These are phyloP conservation scores for Crocodylus rhombifer DNA, from an alignment of 2,797 vertebrate genomes.

Conservation along the genomic window DNA sequence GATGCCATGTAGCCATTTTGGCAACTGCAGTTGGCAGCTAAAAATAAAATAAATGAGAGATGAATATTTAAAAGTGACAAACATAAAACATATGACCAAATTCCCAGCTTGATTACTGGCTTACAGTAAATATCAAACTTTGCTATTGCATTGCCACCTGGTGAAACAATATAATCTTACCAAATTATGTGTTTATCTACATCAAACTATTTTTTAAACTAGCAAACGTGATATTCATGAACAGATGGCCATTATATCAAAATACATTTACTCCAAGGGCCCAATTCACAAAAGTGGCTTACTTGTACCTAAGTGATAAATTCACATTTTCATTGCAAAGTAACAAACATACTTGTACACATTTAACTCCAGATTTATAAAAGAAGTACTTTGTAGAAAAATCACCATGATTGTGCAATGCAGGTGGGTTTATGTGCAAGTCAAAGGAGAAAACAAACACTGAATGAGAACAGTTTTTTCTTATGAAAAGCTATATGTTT, in stretches of 20 bases:
- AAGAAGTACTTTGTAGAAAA: slow-evolving; percentile 40
- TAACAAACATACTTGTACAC: slow-evolving; percentile 54
- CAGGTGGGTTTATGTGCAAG: slow-evolving; percentile 44
- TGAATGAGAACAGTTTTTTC: slow-evolving; percentile 12
- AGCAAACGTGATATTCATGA: slow-evolving; percentile 74
- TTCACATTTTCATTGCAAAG: slow-evolving; percentile 45
- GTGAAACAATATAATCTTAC: slow-evolving; percentile 64
- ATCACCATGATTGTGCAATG: slow-evolving; percentile 20
- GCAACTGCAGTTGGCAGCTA: slow-evolving; percentile 11
- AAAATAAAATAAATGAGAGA: slow-evolving; percentile 35
- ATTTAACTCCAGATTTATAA: slow-evolving; percentile 61
- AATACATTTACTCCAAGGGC: slow-evolving; percentile 77
- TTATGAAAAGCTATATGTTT: slow-evolving; percentile 12
- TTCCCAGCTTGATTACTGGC: slow-evolving; percentile 14
- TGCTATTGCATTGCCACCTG: slow-evolving; percentile 67
- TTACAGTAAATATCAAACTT: slow-evolving; percentile 61
- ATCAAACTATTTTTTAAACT: slow-evolving; percentile 73
- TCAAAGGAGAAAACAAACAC: slow-evolving; percentile 48
- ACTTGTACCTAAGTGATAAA: slow-evolving; percentile 75
- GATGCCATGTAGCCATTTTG: not conserved
- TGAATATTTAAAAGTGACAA: slow-evolving; percentile 49
- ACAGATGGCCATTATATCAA: slow-evolving; percentile 82
- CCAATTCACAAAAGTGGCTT: slow-evolving; percentile 73
- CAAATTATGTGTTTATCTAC: slow-evolving; percentile 71
- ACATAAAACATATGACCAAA: slow-evolving; percentile 2